Evolutionary conservation across 1,140 invertebrate species (phyloP).

Genomic region (Hyposmocoma kahamanoa): DNA sequence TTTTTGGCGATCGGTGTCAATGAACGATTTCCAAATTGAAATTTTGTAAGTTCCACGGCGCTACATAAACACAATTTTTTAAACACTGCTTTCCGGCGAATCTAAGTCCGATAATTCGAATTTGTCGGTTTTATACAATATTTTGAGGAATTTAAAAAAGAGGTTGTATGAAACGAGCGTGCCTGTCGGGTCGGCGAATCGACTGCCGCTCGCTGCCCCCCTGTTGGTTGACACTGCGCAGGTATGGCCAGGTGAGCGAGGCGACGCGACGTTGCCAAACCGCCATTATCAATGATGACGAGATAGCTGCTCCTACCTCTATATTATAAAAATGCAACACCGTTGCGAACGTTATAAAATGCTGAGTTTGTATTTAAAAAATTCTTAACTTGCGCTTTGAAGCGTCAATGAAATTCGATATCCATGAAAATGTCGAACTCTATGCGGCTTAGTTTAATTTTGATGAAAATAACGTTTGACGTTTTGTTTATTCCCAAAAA

Average conservation of each 20-base stretch:
- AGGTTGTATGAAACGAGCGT: slow-evolving; percentile 38
- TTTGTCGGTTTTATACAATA: slow-evolving; percentile 25
- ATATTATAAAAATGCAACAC: slow-evolving; percentile 39
- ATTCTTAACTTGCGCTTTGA: no score
- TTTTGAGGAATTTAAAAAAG: slow-evolving; percentile 20
- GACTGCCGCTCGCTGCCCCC: slow-evolving; percentile 54
- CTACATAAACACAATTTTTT: slow-evolving; percentile 17
- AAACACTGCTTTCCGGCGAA: not conserved
- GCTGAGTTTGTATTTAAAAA: no score
- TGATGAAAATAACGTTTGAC: no score
- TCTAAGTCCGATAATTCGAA: not conserved
- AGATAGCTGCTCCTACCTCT: slow-evolving; percentile 51
- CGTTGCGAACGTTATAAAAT: slow-evolving; percentile 34
- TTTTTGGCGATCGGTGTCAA: slow-evolving; percentile 26
- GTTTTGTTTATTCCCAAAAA: no score
- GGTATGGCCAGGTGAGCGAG: slow-evolving; percentile 64
- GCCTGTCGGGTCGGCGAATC: slow-evolving; percentile 43
- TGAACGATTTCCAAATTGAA: slow-evolving; percentile 25
- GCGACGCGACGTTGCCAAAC: slow-evolving; percentile 67
- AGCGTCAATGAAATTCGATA: no score
- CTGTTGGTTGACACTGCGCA: slow-evolving; percentile 64
- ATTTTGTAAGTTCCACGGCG: slow-evolving; percentile 15
- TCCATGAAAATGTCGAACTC: no score
- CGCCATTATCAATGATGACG: slow-evolving; percentile 66
- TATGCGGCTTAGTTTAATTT: no score